These are phyloP conservation scores for Callosobruchus maculatus DNA, from an alignment of 2,888 invertebrate genomes.

Conservation along the genomic window DNA sequence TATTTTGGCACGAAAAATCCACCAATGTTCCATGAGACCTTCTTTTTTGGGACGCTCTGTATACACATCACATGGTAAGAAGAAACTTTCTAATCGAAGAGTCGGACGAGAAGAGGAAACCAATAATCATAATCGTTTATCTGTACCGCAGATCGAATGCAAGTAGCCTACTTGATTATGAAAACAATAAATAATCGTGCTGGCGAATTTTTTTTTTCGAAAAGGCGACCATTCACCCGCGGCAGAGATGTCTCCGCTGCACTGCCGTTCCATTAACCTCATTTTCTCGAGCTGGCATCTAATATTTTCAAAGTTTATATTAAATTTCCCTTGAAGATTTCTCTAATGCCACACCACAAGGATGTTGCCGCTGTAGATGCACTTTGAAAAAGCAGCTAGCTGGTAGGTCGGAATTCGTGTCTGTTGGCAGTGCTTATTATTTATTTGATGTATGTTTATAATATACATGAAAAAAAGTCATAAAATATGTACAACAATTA, in stretches of 20 bases:
- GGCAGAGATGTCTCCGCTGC: neutral
- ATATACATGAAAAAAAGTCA: neutral
- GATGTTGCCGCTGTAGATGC: conserved; percentile 5
- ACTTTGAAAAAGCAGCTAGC: neutral
- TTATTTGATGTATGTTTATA: neutral
- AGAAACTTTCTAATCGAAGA: neutral
- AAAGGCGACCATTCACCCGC: conserved; percentile 11
- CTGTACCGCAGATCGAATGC: neutral
- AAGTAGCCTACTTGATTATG: neutral
- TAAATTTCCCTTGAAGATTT: conserved; percentile 30
- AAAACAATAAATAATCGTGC: neutral
- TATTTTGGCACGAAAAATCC: too few relatives aligned
- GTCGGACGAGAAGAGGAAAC: neutral
- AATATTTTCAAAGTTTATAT: conserved; percentile 30
- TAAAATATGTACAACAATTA: too few relatives aligned
- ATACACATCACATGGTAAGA: neutral
- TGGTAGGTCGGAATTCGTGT: neutral
- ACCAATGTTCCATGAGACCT: too few relatives aligned
- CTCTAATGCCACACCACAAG: conserved; percentile 9
- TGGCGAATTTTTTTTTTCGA: conserved; percentile 1
- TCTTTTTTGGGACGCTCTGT: too few relatives aligned
- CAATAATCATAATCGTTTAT: neutral
- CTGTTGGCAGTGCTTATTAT: neutral
- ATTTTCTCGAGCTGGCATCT: conserved; percentile 21
- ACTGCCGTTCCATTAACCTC: conserved; percentile 31